Conservation (phyloP, 2,113 vertebrate species). For the Corapipo altera region DNA sequence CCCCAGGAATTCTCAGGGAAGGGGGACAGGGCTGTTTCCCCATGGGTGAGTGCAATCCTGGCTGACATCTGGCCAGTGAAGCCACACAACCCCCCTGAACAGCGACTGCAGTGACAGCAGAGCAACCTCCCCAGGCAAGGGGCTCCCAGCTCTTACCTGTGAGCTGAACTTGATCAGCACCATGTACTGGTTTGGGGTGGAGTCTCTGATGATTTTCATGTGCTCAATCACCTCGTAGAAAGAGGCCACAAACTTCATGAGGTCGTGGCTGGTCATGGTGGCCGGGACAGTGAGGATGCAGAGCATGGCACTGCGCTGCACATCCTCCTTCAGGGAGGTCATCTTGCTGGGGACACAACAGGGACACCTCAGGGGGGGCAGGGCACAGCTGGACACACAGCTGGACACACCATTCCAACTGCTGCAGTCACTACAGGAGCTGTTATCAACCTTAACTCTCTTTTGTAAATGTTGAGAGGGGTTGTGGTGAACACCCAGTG, state of each 20-base stretch:
- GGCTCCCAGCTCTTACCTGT: constrained; percentile 75
- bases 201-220: constrained; percentile 99
- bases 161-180: constrained; percentile 92
- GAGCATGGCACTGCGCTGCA: constrained; percentile 93
- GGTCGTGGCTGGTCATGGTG: constrained; percentile 97
- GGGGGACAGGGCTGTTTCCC: background rate
- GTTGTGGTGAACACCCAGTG: rapidly evolving
- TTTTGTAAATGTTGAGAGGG: background rate
- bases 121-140: background rate
- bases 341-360: constrained; percentile 86
- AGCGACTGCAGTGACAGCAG: rapidly evolving
- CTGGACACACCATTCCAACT: background rate
- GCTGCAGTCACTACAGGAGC: background rate
- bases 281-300: constrained; percentile 95
- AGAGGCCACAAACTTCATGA: constrained; percentile 98
- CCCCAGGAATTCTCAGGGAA: background rate
- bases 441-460: background rate
- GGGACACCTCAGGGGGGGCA: background rate
- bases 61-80: background rate
- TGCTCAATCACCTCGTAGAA: constrained; percentile 97
- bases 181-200: constrained; percentile 98
- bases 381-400: background rate
- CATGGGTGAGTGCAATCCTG: rapidly evolving
- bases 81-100: background rate
- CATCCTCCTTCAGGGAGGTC: constrained; percentile 92